Evolutionary conservation across 2,888 invertebrate genomes (phyloP).

Genomic region (Balanococcus diminutus): DNA sequence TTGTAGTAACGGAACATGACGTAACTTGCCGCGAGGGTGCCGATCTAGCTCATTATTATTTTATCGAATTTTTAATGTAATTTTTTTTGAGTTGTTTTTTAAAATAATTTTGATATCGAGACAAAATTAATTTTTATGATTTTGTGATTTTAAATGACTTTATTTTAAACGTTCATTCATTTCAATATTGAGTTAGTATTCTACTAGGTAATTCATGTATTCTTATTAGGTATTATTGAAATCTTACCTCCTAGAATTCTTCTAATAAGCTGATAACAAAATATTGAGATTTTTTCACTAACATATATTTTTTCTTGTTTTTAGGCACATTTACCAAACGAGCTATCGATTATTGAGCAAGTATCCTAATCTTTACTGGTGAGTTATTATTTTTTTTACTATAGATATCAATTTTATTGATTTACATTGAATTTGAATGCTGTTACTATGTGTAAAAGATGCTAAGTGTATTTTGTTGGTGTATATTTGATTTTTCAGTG

Average conservation of each 20-base stretch:
- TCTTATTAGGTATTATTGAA: background rate
- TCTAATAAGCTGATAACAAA: background rate
- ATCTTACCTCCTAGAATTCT: too few relatives aligned
- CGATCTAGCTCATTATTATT: conserved; percentile 37
- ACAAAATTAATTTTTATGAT: background rate
- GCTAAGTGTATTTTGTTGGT: too few relatives aligned
- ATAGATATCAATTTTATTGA: background rate
- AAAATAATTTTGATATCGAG: background rate
- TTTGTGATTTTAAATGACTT: background rate
- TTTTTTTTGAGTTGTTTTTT: background rate
- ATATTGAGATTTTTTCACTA: background rate
- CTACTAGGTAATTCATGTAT: background rate
- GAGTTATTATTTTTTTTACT: background rate
- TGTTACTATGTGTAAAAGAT: background rate
- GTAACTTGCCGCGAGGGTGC: conserved; percentile 54
- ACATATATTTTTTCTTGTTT: background rate
- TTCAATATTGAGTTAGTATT: too few relatives aligned
- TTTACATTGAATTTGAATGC: too few relatives aligned
- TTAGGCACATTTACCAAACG: background rate
- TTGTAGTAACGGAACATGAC: conserved; percentile 55
- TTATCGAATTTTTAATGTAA: background rate
- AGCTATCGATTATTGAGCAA: background rate
- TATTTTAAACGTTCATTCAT: background rate
- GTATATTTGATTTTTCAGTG: background rate
- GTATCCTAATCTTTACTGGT: background rate